phyloP scores from a whole-genome alignment of 2,797 vertebrate species.

The Semotilus atromaculatus region DNA sequence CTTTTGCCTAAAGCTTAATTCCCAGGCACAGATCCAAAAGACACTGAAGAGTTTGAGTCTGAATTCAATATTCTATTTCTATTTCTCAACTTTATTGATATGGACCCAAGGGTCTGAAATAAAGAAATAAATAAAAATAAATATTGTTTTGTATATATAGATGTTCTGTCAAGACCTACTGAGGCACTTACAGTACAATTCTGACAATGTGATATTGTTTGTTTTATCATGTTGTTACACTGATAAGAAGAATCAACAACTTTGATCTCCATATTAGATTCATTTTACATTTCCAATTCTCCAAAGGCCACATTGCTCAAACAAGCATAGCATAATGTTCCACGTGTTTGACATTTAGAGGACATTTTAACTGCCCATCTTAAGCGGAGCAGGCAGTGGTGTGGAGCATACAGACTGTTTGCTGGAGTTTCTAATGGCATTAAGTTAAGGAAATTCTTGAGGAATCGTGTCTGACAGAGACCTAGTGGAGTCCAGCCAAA shows the following conservation, averaged over 20 bases:
- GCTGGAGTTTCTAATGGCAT: slow-evolving; percentile 47
- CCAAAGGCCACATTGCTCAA: not conserved
- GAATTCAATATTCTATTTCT: too few relatives aligned
- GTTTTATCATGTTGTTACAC: not conserved
- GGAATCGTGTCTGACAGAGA: slow-evolving; percentile 58
- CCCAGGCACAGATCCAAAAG: slow-evolving; percentile 1
- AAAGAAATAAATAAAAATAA: too few relatives aligned
- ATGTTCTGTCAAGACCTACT: not conserved
- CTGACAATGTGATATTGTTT: not conserved
- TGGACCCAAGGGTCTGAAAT: too few relatives aligned
- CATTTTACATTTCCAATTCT: not conserved
- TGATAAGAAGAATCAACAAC: not conserved
- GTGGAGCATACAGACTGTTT: slow-evolving; percentile 13
- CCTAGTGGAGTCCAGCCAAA: slow-evolving; percentile 59
- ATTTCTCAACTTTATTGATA: too few relatives aligned
- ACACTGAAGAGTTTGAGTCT: not conserved
- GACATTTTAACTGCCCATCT: slow-evolving; percentile 24
- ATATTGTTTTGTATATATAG: not conserved
- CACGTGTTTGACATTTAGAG: slow-evolving; percentile 30
- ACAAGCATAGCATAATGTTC: not conserved
- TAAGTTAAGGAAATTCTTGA: slow-evolving; percentile 58
- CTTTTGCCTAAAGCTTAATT: slow-evolving; percentile 11
- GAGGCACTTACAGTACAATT: not conserved
- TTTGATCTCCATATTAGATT: slow-evolving; percentile 2
- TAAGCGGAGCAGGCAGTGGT: slow-evolving; percentile 14